Percentiles rank a stretch among this genome's conserved stretches.
Conservation (phyloP, 2,113 vertebrate species). For the Gymnocephalus cernua region DNA sequence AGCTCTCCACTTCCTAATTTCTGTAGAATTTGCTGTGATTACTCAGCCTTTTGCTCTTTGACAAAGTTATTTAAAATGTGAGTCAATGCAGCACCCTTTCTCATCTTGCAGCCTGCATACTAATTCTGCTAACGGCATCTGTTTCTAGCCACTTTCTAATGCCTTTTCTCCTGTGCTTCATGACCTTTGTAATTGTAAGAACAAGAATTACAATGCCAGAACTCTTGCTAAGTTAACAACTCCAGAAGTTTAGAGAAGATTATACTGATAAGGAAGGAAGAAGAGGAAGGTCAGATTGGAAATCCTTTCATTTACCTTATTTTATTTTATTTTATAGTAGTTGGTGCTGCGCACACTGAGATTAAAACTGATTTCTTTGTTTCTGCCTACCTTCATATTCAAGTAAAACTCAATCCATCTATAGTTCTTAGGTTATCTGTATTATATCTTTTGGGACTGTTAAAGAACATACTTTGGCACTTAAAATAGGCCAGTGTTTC, state of each 20-base stretch:
- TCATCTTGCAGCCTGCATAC: constrained; percentile 40
- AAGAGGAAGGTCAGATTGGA: background rate
- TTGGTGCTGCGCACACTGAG: background rate
- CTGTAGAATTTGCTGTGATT: background rate
- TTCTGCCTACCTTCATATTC: background rate
- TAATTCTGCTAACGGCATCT: constrained; percentile 23
- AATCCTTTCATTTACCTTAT: background rate
- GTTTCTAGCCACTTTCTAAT: constrained; percentile 6
- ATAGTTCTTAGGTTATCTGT: constrained; percentile 24
- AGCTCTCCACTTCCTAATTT: background rate
- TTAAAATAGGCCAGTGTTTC: constrained; percentile 58
- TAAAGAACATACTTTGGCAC: constrained; percentile 39
- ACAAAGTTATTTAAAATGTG: constrained; percentile 14
- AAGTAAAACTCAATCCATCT: background rate
- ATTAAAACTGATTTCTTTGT: background rate
- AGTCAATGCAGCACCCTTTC: background rate
- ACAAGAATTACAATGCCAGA: constrained; percentile 23
- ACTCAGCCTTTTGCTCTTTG: background rate
- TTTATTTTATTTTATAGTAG: background rate
- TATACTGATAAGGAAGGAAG: background rate
- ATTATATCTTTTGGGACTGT: constrained; percentile 28
- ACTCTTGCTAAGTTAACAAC: constrained; percentile 22
- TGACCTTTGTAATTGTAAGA: constrained; percentile 30
- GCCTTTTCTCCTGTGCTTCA: constrained; percentile 1
- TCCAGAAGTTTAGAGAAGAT: constrained; percentile 1